Base-by-base conservation (phyloP, 2,797 vertebrate species). In the Lerista edwardsae region DNA sequence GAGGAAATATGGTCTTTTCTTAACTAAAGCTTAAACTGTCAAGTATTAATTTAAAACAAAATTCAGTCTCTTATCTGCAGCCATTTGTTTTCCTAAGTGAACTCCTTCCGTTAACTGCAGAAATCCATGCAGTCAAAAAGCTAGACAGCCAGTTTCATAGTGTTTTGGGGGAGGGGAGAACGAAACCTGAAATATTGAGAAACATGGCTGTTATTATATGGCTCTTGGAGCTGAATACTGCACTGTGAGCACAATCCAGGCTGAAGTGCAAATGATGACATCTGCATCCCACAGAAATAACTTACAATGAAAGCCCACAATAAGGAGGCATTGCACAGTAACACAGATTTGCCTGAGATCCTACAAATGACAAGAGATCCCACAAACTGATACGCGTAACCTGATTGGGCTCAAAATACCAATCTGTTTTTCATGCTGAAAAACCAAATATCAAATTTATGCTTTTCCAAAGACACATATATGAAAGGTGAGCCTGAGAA, bases 21-120 rank as follows among this genome's bases (percentile, higher is more conserved):
- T 80, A 47, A 11, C 39, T 44, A 71, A 47, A 69, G 29, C 64
- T 7, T 76, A 34, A 65, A 75, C 31, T 57, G 75, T 10, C 51
- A 84, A 47, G 55, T 11, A 61, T 59, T n/a, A 83, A 79, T 87
- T 74, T 87, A 79, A 62, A 76, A 17, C 77, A 23, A 0, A 2
- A 86, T 79, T 82, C 74, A 93, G 92, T 82, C 90, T 90, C 90
- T 90, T 91, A 89, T 92, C 86, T 85, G 89, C 76, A 91, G 91
- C 62, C 47, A 4, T 85, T 64, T 80, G 47, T 84, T 80, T 84
- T 82, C 76, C 80, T 80, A 88, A 91, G 76, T 34, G 84, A 76
- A 74, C 67, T 67, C n/a, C 23, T 34, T 19, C 85, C 41, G 17
- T 62, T 62, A 19, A 75, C 41, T 19, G 21, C 5, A 47, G 47